Evolutionary conservation across 1,140 invertebrate genomes (phyloP), one percentile per base, ranked within the genome.

Genomic region (Argopecten irradians): DNA sequence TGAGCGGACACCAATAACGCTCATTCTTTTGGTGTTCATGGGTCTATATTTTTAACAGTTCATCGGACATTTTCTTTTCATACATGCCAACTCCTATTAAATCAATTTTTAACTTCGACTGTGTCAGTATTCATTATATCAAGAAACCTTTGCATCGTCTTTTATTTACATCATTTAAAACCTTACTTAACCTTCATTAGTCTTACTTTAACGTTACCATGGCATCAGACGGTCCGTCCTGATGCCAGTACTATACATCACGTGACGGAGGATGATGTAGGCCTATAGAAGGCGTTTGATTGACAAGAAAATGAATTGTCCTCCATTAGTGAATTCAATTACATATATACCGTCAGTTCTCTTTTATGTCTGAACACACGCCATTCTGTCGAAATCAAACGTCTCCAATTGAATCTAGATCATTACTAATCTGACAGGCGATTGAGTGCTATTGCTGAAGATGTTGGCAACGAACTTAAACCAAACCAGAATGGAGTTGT

Each of bases 241-340:
- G 14, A 8, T 46, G 11, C 43, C 13, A 19, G 22, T 19, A 46
- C 1, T 46, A 2, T 46, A 46, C 13, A 71, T 71, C 55, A 71
- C 55, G 55, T 71, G 55, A 71, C 22, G 1, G 22, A 28, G n/a
- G n/a, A n/a, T n/a, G n/a, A n/a, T n/a, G n/a, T n/a, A n/a, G n/a
- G 22, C 55, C 28, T 71, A 71, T n/a, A 22, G 5, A 71, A 71
- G n/a, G 55, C 22, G 55, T 71, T 71, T 71, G 55, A 71, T 28
- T 71, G 14, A 71, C 55, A 71, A 5, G 22, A n/a, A 1, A 71
- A 71, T 71, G 55, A 71, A 71, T n/a, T 28, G 55, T 28, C 55
- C n/a, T 71, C 55, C 55, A 71, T 71, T 71, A 71, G 55, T 71
- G 55, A 71, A 71, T 71, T 71, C 55, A 71, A 71, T 71, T 71